Conservation (phyloP, 2,113 vertebrate genomes). For the Gobiocypris rarus region DNA sequence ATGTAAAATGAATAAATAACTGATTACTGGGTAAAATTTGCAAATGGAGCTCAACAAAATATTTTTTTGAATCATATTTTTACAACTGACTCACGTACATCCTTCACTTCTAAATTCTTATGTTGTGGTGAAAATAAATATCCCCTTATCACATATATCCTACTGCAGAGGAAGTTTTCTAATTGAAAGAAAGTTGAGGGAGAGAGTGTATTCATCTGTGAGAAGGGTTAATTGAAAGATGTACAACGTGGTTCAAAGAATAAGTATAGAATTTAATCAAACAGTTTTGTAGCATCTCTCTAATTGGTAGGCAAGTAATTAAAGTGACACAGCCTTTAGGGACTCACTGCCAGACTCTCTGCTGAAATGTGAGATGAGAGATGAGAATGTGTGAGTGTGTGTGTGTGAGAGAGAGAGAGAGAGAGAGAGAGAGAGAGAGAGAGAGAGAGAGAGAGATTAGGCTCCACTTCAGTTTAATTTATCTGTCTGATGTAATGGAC, state of each 20-base stretch:
- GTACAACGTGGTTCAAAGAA: slow-evolving; percentile 3
- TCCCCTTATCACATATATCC: background rate
- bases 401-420: background rate
- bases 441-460: background rate
- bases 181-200: background rate
- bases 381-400: slow-evolving; percentile 38
- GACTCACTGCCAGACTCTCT: slow-evolving; percentile 26
- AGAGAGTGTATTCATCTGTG: background rate
- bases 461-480: slow-evolving; percentile 28
- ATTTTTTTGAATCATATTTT: background rate
- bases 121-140: background rate
- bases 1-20: background rate
- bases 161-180: background rate
- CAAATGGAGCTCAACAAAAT: background rate
- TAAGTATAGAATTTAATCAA: slow-evolving; percentile 47
- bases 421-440: background rate
- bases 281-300: slow-evolving; percentile 45
- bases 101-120: background rate
- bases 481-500: slow-evolving; percentile 25
- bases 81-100: background rate
- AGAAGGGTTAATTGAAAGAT: slow-evolving; percentile 21
- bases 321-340: slow-evolving; percentile 42
- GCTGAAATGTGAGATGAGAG: slow-evolving; percentile 18
- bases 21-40: background rate
- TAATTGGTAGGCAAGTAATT: slow-evolving; percentile 53